Evolutionary conservation across 1,140 invertebrate species (phyloP).

Genomic region (Procambarus clarkii): DNA sequence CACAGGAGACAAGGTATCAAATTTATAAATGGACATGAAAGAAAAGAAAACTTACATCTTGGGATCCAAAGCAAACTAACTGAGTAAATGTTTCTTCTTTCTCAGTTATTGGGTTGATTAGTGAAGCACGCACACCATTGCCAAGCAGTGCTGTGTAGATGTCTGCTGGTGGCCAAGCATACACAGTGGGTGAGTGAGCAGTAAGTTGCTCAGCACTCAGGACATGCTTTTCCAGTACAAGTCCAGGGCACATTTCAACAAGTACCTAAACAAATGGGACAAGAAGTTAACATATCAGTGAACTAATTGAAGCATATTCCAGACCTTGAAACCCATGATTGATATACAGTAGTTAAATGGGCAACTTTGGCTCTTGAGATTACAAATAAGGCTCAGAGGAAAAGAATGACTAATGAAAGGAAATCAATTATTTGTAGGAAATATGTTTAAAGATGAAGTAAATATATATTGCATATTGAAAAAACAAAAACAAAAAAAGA

Average conservation of each 20-base stretch:
- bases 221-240: conserved; percentile 82
- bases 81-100: conserved; percentile 82
- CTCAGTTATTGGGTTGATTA: conserved; percentile 81
- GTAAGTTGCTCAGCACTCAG: conserved; percentile 82
- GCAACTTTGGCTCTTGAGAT: too few species aligned
- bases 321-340: too few species aligned
- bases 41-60: conserved; percentile 75
- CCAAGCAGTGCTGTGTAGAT: conserved; percentile 81
- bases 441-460: too few species aligned
- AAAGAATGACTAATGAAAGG: too few species aligned
- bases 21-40: too few species aligned
- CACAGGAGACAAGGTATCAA: too few species aligned
- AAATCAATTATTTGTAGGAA: too few species aligned
- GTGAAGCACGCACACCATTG: conserved; percentile 75
- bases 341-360: too few species aligned
- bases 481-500: too few species aligned
- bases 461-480: too few species aligned
- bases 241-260: conserved; percentile 82
- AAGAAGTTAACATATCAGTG: background rate
- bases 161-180: conserved; percentile 81
- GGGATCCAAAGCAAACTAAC: conserved; percentile 82
- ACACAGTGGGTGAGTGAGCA: conserved; percentile 78
- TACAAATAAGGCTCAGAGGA: too few species aligned
- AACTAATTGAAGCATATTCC: too few species aligned
- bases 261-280: conserved; percentile 76